Conservation (phyloP, 2,888 invertebrate genomes). For the Choreutis nemorana region DNA sequence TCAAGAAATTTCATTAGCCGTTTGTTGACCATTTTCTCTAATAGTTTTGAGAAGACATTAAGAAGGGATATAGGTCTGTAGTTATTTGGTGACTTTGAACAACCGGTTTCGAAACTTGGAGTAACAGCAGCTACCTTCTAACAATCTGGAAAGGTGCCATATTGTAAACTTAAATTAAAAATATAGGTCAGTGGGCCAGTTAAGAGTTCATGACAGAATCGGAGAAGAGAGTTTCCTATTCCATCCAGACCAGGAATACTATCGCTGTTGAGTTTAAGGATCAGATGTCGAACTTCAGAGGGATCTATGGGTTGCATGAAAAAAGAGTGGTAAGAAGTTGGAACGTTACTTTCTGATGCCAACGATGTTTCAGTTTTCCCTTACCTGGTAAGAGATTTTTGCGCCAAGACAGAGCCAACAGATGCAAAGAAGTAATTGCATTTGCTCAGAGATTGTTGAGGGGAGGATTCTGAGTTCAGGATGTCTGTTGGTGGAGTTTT, state of each 20-base stretch:
- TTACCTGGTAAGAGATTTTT: not conserved
- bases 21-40: constrained; percentile 6
- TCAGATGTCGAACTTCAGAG: not conserved
- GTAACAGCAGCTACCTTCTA: not conserved
- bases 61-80: constrained; percentile 5
- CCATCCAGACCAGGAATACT: not conserved
- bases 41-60: constrained; percentile 2
- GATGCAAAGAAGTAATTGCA: not conserved
- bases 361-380: not conserved
- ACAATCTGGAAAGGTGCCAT: not conserved
- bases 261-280: not conserved
- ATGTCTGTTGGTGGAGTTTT: not conserved
- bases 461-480: not conserved
- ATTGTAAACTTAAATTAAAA: not conserved
- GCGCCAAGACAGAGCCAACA: not conserved
- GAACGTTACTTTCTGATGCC: not conserved
- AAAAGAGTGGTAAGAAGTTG: not conserved
- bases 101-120: not conserved
- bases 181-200: not conserved
- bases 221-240: not conserved
- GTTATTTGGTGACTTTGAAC: not conserved
- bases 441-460: not conserved
- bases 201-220: not conserved
- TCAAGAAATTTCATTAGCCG: constrained; percentile 4
- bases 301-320: not conserved